These are phyloP conservation scores for Parotia lawesii DNA, from an alignment of 2,113 vertebrate species.

Conservation along the genomic window DNA sequence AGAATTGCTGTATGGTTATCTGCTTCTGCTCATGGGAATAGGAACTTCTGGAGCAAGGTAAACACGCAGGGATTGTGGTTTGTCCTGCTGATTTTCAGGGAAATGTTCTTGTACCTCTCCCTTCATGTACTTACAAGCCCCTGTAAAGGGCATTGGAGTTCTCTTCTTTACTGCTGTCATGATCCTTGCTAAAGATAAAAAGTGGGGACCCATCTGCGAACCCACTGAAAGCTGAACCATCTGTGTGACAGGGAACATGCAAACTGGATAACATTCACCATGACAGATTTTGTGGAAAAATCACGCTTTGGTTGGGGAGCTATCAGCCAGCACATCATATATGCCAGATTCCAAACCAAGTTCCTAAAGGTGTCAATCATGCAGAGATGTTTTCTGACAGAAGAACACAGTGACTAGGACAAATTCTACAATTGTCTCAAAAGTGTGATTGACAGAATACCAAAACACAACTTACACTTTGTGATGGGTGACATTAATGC, in stretches of 20 bases:
- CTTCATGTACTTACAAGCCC: not conserved
- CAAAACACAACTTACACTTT: conserved; percentile 60
- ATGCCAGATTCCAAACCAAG: conserved; percentile 50
- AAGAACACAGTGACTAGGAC: conserved; percentile 49
- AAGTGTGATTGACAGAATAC: conserved; percentile 65
- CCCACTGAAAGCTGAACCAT: not conserved
- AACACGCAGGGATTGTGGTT: not conserved
- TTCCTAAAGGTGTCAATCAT: conserved; percentile 56
- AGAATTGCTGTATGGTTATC: not conserved
- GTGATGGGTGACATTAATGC: conserved; percentile 48
- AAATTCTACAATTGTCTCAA: conserved; percentile 52
- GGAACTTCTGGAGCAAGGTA: not conserved
- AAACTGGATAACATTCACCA: not conserved
- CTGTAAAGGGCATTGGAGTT: not conserved
- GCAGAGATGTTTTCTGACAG: conserved; percentile 51
- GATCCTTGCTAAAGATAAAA: not conserved
- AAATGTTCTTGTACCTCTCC: not conserved
- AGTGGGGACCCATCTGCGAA: not conserved
- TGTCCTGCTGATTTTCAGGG: not conserved
- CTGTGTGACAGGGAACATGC: not conserved
- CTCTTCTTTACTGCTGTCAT: not conserved
- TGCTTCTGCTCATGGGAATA: not conserved
- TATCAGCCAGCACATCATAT: conserved; percentile 32
- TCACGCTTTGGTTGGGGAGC: not conserved
- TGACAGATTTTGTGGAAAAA: conserved; percentile 23